Base-by-base conservation (phyloP, 2,888 invertebrate species). In the Theretra japonica region DNA sequence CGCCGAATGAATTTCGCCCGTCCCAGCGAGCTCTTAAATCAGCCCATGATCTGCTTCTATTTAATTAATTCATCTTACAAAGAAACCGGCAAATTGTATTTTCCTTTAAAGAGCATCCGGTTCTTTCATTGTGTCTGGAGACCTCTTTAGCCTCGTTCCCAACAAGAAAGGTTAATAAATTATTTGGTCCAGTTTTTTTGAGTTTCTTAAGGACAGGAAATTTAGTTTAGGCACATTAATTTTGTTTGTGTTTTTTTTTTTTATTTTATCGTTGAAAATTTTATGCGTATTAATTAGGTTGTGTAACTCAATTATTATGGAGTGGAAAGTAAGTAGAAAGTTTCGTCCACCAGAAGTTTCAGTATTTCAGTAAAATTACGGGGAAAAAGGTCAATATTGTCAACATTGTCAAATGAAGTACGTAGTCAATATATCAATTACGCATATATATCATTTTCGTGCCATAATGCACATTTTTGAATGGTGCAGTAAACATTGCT, bases 61-160 rank as follows among this genome's bases (percentile, higher is more conserved):
- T 77, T 76, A 78, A 80, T 75, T 75, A 78, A 78, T 80, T 79
- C 75, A 30, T 73, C 68, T 72, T 74, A 73, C 76, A 78, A 79
- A 80, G 76, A 77, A 80, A 79, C 71, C 71, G 82, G 79, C 75
- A 80, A 80, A 81, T 82, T 76, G 78, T 79, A 77, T 82, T 82
- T 83, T 78, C 75, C 75, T 76, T 77, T 74, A 76, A 77, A 78
- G 74, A 77, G 73, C 75, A 80, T 76, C 79, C 77, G 75, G 77
- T 74, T 77, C 73, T 74, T 75, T 75, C 72, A 78, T 83, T 83
- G 80, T 81, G 75, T 77, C 74, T 75, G 69, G 70, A 79, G 73
- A 76, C 77, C 71, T 76, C 70, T 77, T 81, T 80, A 77, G 78
- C 75, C 70, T 74, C 75, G 68, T 77, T 75, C 73, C 72, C 69